phyloP scores from a whole-genome alignment of 2,113 vertebrate species.

The Proteles cristata region DNA sequence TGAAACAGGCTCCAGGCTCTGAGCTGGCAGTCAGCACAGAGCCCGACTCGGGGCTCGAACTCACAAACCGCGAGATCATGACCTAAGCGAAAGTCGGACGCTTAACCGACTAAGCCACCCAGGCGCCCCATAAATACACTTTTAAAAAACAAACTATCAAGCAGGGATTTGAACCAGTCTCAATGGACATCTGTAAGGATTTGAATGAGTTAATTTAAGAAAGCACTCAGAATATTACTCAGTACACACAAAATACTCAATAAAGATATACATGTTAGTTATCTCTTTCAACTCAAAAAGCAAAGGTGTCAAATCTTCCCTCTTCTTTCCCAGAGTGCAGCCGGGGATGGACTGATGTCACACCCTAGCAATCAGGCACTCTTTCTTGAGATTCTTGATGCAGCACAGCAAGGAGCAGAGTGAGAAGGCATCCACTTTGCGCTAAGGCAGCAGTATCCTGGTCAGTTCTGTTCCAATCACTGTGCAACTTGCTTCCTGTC shows the following conservation, averaged over 20 bases:
- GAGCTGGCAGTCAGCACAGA: too few relatives aligned
- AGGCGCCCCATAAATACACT: too few relatives aligned
- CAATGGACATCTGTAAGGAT: neutral
- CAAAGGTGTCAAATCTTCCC: neutral
- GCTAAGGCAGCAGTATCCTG: neutral
- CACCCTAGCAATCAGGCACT: neutral
- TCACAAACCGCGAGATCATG: too few relatives aligned
- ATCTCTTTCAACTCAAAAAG: conserved; percentile 23
- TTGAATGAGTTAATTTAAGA: conserved; percentile 4
- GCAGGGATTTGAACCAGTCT: neutral
- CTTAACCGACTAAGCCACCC: too few relatives aligned
- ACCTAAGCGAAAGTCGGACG: too few relatives aligned
- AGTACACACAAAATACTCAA: neutral
- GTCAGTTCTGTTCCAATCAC: neutral
- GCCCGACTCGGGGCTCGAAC: too few relatives aligned
- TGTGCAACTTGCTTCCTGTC: neutral
- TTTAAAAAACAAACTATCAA: neutral
- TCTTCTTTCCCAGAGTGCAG: neutral
- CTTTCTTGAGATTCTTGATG: neutral
- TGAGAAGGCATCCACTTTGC: rapidly evolving
- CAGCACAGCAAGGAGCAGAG: neutral
- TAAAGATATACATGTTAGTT: neutral
- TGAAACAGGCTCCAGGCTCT: too few relatives aligned
- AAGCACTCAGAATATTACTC: neutral
- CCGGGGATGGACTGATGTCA: neutral